Evolutionary conservation across 2,888 invertebrate species (phyloP).

Genomic region (Strigamia maritima): DNA sequence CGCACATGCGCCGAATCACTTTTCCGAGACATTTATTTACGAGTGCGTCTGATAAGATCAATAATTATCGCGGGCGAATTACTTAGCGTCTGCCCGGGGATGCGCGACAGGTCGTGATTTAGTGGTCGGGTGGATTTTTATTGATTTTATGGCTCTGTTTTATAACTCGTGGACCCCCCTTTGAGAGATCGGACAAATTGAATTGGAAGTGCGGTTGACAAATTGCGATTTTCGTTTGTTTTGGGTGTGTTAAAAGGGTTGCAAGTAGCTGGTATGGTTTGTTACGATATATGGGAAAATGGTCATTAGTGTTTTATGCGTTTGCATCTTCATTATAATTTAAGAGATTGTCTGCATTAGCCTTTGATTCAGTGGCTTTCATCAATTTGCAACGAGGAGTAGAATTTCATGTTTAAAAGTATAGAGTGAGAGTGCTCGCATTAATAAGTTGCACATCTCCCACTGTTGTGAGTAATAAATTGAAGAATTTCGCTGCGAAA

Average conservation of each 20-base stretch:
- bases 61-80: slow-evolving; percentile 7
- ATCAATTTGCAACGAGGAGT: slow-evolving; percentile 34
- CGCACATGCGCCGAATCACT: not conserved
- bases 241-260: not conserved
- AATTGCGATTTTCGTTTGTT: not conserved
- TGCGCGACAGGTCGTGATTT: slow-evolving; percentile 4
- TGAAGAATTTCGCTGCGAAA: not conserved
- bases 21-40: not conserved
- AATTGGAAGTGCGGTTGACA: not conserved
- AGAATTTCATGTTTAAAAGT: slow-evolving; percentile 31
- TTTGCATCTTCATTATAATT: slow-evolving; percentile 32
- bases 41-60: not conserved
- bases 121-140: not conserved
- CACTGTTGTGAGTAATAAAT: slow-evolving; percentile 13
- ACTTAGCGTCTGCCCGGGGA: not conserved
- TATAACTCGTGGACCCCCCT: not conserved
- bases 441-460: slow-evolving; percentile 31
- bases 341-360: slow-evolving; percentile 31
- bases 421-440: slow-evolving; percentile 24
- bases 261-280: not conserved
- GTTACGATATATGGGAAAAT: no score
- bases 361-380: slow-evolving; percentile 34
- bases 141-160: not conserved
- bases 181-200: not conserved
- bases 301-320: slow-evolving; percentile 31